Evolutionary conservation across 2,113 vertebrate genomes (phyloP), one percentile per base, ranked within the genome.

Genomic region (Silurus meridionalis): DNA sequence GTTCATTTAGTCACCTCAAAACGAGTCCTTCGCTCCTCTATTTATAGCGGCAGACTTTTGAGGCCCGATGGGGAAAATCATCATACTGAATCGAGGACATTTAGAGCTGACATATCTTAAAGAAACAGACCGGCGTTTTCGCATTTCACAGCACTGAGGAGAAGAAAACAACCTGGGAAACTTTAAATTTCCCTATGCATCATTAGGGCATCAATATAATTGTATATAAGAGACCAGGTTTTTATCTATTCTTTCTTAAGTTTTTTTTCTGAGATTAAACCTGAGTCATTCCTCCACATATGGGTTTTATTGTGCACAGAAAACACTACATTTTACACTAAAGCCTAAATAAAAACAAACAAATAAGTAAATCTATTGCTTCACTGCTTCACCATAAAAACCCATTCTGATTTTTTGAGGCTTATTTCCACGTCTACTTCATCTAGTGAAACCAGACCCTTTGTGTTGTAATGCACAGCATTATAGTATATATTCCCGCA

Each of bases 41-140:
- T 58, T 84, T 84, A 82, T 89, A 67, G 80, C 64, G 50, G 28
- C 50, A 25, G 55, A 64, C 67, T 80, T 80, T 83, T 25, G 53
- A 72, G 55, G 50, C 57, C 53, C 37, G 6, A 66, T 81, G 17
- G 80, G 19, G 66, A 50, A 78, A 79, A 60, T 83, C 66, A 72
- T 86, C 66, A 13, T 58, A 53, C 37, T 28, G 67, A 72, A 86
- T 81, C 58, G 50, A 86, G 64, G 57, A 5, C 80, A 83, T 57
- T 61, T 83, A 50, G 19, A 23, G 84, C 63, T 52, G 83, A 82
- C 14, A 10, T 67, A 17, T 75, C 21, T 13, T 80, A 80, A 21
- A 80, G 78, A 58, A 80, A 13, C 4, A 80, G 78, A 10, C 28
- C 15, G 6, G 46, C 21, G 48, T 25, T 55, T 55, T 72, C 6